Evolutionary conservation across 2,113 vertebrate genomes (phyloP).

Genomic region (Hucho hucho): DNA sequence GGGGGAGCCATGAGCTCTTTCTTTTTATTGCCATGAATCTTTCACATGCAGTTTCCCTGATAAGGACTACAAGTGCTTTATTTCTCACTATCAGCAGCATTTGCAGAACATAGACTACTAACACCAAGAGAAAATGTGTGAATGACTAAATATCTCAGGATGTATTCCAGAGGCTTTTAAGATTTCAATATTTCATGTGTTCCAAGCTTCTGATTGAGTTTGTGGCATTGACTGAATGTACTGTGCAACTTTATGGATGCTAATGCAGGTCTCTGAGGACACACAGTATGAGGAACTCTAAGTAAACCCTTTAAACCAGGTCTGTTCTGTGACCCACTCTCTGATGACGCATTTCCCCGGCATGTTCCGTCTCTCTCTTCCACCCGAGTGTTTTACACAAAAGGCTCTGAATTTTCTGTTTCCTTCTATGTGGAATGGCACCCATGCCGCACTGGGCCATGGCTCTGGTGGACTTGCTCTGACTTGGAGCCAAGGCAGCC

Average conservation of each 20-base stretch:
- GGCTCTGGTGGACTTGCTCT: too few species aligned
- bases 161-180: constrained; percentile 71
- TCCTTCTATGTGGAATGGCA: too few species aligned
- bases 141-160: constrained; percentile 60
- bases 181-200: constrained; percentile 71
- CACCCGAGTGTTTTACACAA: too few species aligned
- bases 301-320: constrained; percentile 7
- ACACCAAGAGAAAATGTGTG: constrained; percentile 61
- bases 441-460: too few species aligned
- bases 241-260: constrained; percentile 20
- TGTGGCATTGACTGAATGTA: constrained; percentile 40
- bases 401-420: too few species aligned
- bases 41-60: constrained; percentile 16
- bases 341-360: too few species aligned
- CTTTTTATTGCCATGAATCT: background rate
- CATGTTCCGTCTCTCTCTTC: too few species aligned
- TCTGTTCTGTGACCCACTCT: too few species aligned
- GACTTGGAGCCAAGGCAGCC: too few species aligned
- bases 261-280: constrained; percentile 52
- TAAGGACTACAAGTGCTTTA: constrained; percentile 42
- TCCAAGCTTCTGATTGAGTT: constrained; percentile 61
- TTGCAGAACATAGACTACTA: constrained; percentile 4
- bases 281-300: constrained; percentile 59
- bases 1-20: constrained; percentile 19
- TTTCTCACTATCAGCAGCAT: constrained; percentile 41